Evolutionary conservation across 2,113 vertebrate genomes (phyloP), one percentile per base, ranked within the genome.

Genomic region (Gracilinanus agilis): DNA sequence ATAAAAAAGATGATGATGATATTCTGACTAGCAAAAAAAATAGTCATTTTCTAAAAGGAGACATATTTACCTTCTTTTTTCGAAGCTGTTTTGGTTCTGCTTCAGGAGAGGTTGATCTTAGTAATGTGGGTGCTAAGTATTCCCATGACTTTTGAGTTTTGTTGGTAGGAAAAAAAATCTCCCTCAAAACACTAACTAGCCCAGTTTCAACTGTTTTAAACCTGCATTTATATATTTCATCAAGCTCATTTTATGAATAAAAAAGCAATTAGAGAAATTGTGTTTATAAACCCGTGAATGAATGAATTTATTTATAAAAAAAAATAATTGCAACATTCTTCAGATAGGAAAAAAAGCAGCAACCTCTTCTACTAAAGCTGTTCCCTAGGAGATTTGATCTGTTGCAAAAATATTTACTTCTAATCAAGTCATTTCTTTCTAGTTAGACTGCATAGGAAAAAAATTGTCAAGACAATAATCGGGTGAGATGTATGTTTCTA

Each of bases 331-430:
- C 49, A 13, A 49, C 27, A 61, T 94, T 94, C 67, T 93, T 94
- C 49, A 40, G 34, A 83, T 40, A 16, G n/a, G 7, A 40, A 61
- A 21, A 19, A n/a, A 23, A 55, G 5, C 49, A 55, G 13, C 34
- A n/a, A 0, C 29, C 34, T 40, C 13, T 75, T 83, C 16, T 21
- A 40, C n/a, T 6, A 34, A 93, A 54, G 0, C 25, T 16, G 25
- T 92, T 95, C 92, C 96, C 96, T 97, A 9, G 19, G 91, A 96
- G 96, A 96, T 61, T 90, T 96, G 0, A 83, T 94, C 95, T 93
- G 90, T 90, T 93, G 9, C 93, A 44, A 44, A 92, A 96, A 93
- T 90, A 94, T 91, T 96, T 95, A 25, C 40, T 92, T 88, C 27
- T 29, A 49, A 44, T 88, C 29, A 91, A 93, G 55, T 94, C 24